These are phyloP conservation scores for Callorhinus ursinus DNA, from an alignment of 2,113 vertebrate species.

Conservation along the genomic window DNA sequence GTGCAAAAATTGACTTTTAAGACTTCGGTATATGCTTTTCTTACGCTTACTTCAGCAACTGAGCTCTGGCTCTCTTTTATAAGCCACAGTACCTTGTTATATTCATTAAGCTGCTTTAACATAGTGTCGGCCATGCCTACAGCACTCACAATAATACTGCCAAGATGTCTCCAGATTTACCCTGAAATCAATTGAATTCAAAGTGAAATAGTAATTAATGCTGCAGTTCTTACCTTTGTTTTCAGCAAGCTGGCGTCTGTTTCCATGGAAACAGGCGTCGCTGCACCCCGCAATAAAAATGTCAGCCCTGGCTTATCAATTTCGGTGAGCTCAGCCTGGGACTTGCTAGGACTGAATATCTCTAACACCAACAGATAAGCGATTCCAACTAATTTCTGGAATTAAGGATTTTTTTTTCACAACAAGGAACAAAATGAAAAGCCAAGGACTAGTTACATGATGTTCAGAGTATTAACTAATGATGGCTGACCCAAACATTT, in stretches of 20 bases:
- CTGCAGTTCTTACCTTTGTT: conserved; percentile 71
- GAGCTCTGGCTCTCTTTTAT: conserved; percentile 25
- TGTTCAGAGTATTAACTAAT: background rate
- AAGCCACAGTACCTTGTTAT: conserved; percentile 47
- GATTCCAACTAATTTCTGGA: conserved; percentile 47
- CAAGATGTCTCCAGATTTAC: conserved; percentile 76
- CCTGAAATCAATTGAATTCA: conserved; percentile 78
- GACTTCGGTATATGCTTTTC: conserved; percentile 1
- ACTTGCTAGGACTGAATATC: conserved; percentile 34
- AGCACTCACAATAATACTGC: conserved; percentile 57
- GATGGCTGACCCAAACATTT: background rate
- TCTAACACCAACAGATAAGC: conserved; percentile 13
- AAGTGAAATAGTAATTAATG: conserved; percentile 77
- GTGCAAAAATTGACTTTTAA: conserved; percentile 33
- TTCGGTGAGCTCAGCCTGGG: conserved; percentile 37
- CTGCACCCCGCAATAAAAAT: conserved; percentile 25
- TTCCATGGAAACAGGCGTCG: conserved; percentile 56
- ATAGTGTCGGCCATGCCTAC: conserved; percentile 18
- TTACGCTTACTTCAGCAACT: background rate
- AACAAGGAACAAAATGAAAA: conserved; percentile 43
- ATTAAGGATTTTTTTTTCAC: background rate
- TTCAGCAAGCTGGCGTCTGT: conserved; percentile 68
- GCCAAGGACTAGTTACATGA: background rate
- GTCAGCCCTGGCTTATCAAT: conserved; percentile 40
- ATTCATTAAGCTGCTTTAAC: conserved; percentile 78